phyloP scores from a whole-genome alignment of 2,797 vertebrate genomes.

The Tragelaphus eurycerus region DNA sequence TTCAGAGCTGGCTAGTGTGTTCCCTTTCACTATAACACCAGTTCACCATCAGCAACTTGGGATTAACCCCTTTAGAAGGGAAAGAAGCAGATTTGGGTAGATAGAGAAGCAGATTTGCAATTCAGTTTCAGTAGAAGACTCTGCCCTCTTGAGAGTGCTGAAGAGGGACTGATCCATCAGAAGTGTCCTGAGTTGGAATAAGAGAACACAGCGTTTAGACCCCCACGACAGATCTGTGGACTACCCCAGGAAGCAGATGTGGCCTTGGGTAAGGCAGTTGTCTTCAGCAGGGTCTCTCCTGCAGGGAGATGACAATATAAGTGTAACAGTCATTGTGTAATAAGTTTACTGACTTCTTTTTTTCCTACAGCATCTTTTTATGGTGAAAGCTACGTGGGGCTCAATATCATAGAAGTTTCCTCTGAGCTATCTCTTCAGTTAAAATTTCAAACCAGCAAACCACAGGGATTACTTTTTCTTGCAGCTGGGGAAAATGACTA shows the following conservation, averaged over 20 bases:
- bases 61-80: background rate
- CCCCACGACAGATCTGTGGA: no score
- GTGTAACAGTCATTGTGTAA: background rate
- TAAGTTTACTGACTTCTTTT: background rate
- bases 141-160: background rate
- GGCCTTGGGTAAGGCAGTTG: background rate
- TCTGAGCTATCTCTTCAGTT: conserved; percentile 86
- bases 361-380: conserved; percentile 90
- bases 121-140: background rate
- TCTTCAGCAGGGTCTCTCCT: background rate
- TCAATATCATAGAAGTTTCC: conserved; percentile 86
- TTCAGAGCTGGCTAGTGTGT: background rate
- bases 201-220: background rate
- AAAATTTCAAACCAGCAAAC: conserved; percentile 90
- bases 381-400: conserved; percentile 91
- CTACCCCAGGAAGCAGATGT: background rate
- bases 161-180: background rate
- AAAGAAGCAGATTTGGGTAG: background rate
- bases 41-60: background rate
- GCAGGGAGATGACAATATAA: background rate
- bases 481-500: conserved; percentile 88
- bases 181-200: background rate
- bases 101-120: background rate
- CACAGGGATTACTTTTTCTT: conserved; percentile 91
- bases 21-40: background rate